These are phyloP conservation scores for Corythaixoides concolor DNA, from an alignment of 2,113 vertebrate species.

Conservation along the genomic window DNA sequence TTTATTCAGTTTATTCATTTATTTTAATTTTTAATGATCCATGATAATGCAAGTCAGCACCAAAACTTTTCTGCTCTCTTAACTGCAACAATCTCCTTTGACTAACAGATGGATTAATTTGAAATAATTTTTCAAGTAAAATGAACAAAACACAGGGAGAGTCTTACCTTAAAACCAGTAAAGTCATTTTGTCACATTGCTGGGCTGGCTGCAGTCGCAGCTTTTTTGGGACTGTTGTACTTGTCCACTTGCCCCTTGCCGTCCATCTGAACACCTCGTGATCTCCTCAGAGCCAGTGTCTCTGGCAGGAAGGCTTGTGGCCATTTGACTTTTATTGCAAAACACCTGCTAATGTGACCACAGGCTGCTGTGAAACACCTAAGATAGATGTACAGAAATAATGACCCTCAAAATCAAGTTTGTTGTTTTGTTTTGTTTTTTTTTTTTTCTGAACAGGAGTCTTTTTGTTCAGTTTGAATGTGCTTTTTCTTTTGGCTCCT, in stretches of 20 bases:
- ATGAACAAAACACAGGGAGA: background rate
- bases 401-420: background rate
- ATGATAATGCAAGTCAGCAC: background rate
- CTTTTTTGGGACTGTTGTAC: background rate
- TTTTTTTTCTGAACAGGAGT: background rate
- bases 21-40: background rate
- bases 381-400: background rate
- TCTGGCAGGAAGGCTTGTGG: background rate
- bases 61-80: background rate
- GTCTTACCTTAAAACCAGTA: background rate
- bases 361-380: background rate
- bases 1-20: background rate
- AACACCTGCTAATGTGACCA: accelerated
- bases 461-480: background rate
- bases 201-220: background rate
- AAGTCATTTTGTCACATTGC: background rate
- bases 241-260: background rate
- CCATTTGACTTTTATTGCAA: background rate
- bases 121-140: background rate
- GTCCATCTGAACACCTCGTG: accelerated
- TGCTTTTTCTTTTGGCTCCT: background rate
- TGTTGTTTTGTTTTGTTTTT: too few species aligned
- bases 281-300: background rate
- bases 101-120: background rate
- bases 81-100: background rate